Base-by-base conservation (phyloP, 2,888 invertebrate genomes). In the Andrena haemorrhoa region DNA sequence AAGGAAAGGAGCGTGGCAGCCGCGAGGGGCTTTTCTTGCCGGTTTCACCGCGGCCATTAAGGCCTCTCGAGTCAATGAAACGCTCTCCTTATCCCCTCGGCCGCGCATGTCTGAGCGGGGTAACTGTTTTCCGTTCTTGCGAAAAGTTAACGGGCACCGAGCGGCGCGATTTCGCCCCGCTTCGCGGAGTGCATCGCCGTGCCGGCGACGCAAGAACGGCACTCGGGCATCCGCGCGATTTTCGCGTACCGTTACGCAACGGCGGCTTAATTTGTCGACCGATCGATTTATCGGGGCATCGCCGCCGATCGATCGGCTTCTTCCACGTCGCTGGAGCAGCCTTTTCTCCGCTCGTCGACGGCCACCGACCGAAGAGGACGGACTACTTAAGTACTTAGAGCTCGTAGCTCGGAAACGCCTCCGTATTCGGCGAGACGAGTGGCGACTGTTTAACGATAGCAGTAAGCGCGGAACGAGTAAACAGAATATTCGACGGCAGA, bases 111-210 rank as follows among this genome's bases (percentile, higher is more conserved):
- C 88, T 88, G 88, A 89, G 84, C 89, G 90, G 83, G 88, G 83
- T 92, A 91, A 92, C 91, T 92, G 92, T 92, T 91, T 90, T 89
- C 91, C 91, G 89, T 91, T 91, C 91, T 89, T 90, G 90, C 88
- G 90, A 91, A 89, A 89, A 92, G 90, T 90, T 91, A 91, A 91
- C 91, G 91, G 90, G 20, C 23, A 35, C 65, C 53, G 68, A 60
- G 53, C 64, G 69, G 56, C 29, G 84, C 86, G 82, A 89, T 90
- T 90, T 90, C 88, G 88, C 85, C 20, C 84, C 70, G 75, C 81
- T 80, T 69, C 73, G 65, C 83, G 77, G 75, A 66, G 76, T 56
- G 51, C 64, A 61, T 53, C 60, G n/a, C 75, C 68, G 68, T 49
- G 61, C 70, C 65, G 47, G 35, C 75, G 79, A 60, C 49, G 82